Base-by-base conservation (phyloP, 1,140 invertebrate species). In the Tetramorium alpestre region DNA sequence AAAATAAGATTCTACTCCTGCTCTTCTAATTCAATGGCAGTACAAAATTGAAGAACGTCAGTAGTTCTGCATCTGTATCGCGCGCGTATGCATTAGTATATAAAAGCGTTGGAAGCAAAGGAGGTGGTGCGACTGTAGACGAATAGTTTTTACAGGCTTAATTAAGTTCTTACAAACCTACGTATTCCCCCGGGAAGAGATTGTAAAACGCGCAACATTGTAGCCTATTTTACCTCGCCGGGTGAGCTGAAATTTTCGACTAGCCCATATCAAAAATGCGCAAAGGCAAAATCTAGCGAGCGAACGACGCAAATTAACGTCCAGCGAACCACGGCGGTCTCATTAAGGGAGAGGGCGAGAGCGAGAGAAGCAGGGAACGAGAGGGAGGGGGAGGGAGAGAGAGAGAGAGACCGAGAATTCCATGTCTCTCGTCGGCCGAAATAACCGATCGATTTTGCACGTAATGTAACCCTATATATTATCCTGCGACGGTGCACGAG, bases 381-480 rank as follows among this genome's bases (percentile, higher is more conserved):
- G 18, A 67, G 41, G 51, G 22, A 41, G 22, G n/a, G 25, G 38
- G 41, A 49, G 49, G 41, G 62, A 72, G 18, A 67, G 44, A 69
- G 62, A 41, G 77, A 41, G 47, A 69, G 13, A 81, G 77, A 69
- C n/a, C 13, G 78, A 70, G 81, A 85, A 81, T 81, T 81, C 78
- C 78, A 22, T 78, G 78, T 81, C 78, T 81, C 78, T 81, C 78
- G 78, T 56, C 78, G 81, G 54, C 64, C 81, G 85, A 90, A 91
- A 88, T 89, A 87, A 88, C 81, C 77, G 91, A 91, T 91, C 88
- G 82, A 91, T 91, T 90, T 89, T 88, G 88, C 90, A 86, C 72
- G 82, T 91, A 91, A 91, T 90, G 90, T 88, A 90, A 91, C 88
- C 88, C 81, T 91, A 90, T 91, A 90, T 86, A 91, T 91, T 91